These are phyloP conservation scores for Columba janthina DNA, from an alignment of 2,113 vertebrate species.

Conservation along the genomic window DNA sequence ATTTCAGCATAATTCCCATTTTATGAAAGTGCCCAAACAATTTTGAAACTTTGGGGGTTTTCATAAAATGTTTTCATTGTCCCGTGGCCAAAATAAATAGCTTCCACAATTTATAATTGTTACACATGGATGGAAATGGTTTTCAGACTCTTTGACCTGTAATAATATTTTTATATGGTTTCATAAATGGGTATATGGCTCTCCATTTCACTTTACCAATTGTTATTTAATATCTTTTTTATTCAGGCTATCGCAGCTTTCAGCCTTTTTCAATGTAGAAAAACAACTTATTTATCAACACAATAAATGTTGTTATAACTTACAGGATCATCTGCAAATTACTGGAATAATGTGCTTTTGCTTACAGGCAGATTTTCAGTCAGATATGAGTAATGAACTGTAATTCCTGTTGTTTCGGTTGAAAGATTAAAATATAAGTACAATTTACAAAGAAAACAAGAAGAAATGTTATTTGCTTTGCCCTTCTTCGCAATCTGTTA, in stretches of 20 bases:
- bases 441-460: conserved; percentile 21
- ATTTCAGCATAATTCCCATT: not conserved
- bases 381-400: conserved; percentile 42
- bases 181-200: not conserved
- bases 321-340: conserved; percentile 41
- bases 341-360: conserved; percentile 37
- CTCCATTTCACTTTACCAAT: not conserved
- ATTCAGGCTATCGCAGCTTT: not conserved
- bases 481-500: not conserved
- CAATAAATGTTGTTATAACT: not conserved
- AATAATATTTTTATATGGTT: conserved; percentile 1
- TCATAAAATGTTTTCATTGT: not conserved
- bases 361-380: conserved; percentile 53
- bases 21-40: not conserved
- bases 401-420: conserved; percentile 33
- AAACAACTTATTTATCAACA: not conserved
- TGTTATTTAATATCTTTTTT: not conserved
- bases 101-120: not conserved
- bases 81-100: not conserved
- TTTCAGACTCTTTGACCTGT: not conserved
- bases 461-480: not conserved
- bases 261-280: not conserved
- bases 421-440: conserved; percentile 34
- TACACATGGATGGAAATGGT: not conserved
- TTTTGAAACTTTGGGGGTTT: not conserved